Evolutionary conservation across 2,113 vertebrate genomes (phyloP).

Genomic region (Rynchops niger): DNA sequence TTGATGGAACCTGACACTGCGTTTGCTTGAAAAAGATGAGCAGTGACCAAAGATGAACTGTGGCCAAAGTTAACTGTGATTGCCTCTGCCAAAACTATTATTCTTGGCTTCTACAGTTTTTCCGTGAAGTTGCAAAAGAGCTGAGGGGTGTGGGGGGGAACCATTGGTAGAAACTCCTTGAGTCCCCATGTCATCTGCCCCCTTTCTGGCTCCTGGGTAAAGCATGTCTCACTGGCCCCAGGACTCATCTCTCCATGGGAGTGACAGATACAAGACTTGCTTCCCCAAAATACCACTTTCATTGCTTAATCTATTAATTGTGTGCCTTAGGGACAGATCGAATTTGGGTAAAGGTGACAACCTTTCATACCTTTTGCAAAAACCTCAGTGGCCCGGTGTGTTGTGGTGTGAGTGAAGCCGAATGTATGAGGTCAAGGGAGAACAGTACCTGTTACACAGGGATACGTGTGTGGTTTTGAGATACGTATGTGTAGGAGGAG

Average conservation of each 20-base stretch:
- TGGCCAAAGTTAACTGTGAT: background rate
- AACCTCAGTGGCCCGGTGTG: background rate
- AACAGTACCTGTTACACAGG: background rate
- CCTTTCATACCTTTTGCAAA: background rate
- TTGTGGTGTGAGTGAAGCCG: background rate
- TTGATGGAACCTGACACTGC: background rate
- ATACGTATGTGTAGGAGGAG: background rate
- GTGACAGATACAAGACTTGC: background rate
- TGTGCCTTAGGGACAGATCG: background rate
- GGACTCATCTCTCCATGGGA: background rate
- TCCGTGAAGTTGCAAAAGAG: background rate
- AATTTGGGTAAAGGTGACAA: background rate
- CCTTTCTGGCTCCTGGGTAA: background rate
- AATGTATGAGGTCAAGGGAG: rapidly evolving
- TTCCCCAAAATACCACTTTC: background rate
- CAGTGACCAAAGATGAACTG: background rate
- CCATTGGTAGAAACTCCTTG: background rate
- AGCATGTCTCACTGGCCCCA: background rate
- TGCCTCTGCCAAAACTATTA: background rate
- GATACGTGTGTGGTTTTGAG: background rate
- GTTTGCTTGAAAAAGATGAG: background rate
- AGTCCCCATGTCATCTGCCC: rapidly evolving
- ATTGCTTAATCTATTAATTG: background rate
- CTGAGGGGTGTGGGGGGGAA: background rate
- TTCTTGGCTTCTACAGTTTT: background rate